Base-by-base conservation (phyloP, 2,888 invertebrate species). In the Coenonympha glycerion region DNA sequence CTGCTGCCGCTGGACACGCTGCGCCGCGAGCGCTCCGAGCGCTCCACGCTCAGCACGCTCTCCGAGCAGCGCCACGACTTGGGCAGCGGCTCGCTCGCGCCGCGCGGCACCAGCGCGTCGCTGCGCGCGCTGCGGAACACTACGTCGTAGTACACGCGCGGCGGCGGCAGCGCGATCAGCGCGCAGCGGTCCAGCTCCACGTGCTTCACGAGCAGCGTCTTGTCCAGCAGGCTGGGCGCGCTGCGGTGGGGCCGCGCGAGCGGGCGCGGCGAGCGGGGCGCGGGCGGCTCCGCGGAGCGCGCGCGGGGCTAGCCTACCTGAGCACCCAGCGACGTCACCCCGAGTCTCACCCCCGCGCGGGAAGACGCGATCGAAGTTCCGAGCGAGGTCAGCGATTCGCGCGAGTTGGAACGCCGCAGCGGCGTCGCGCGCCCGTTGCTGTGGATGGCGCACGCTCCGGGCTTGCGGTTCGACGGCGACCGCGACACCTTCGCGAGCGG, bases 401-500 rank as follows among this genome's bases (percentile, higher is more conserved):
- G 92, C 8, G 97, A 97, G 66, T 94, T 93, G 63, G 92, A 93
- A 54, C 93, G 84, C 26, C 90, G 86, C 61, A 87, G 61, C 47
- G 89, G 89, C 65, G 90, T 90, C 59, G 89, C 89, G 44, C 91
- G 90, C 3, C 89, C 89, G 75, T 89, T 87, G 71, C 82, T 89
- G 75, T 91, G 93, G 56, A 90, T 88, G 54, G 89, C 88, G 77
- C 91, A 92, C 59, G 88, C 85, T 62, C 89, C 89, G 37, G 90
- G 90, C 68, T 90, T 90, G 64, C 91, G 87, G 76, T 89, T 92
- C 45, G 93, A 92, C 22, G 95, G 96, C 36, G 95, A 95, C 57
- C 93, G 91, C 64, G 93, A 92, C 58, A 98, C 95, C 88, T 98
- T 98, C 68, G 93, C 91, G 50, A 94, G 88, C 1, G 98, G 97